A percentile compares a stretch with the other conserved stretches of the same genome.
These are phyloP conservation scores for Triplophysa rosa DNA, from an alignment of 2,113 vertebrate species.

Conservation along the genomic window DNA sequence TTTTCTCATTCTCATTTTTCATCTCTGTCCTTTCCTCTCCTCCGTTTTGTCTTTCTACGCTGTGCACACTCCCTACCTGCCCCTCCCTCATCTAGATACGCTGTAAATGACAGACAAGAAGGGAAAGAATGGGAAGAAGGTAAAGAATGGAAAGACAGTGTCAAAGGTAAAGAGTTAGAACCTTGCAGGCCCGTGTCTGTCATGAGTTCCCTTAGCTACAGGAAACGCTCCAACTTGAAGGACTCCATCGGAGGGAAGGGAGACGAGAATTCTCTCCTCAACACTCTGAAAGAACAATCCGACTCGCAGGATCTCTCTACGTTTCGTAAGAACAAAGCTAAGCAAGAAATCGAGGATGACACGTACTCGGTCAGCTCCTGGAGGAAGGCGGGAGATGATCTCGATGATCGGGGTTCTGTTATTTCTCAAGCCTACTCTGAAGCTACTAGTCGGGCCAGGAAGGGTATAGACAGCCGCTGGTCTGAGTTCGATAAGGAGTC, in stretches of 20 bases:
- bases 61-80: slow-evolving; percentile 21
- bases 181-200: slow-evolving; percentile 79
- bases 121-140: slow-evolving; percentile 72
- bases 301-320: slow-evolving; percentile 77
- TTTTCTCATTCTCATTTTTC: slow-evolving; percentile 52
- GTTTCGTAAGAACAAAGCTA: slow-evolving; percentile 68
- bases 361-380: slow-evolving; percentile 63
- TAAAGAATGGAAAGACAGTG: slow-evolving; percentile 76
- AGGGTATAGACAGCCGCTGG: slow-evolving; percentile 83
- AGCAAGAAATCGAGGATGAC: slow-evolving; percentile 63
- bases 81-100: slow-evolving; percentile 69
- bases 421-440: slow-evolving; percentile 81
- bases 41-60: slow-evolving; percentile 37
- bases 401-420: slow-evolving; percentile 70
- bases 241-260: slow-evolving; percentile 82
- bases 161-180: slow-evolving; percentile 77
- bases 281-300: slow-evolving; percentile 76
- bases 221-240: slow-evolving; percentile 82
- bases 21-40: slow-evolving; percentile 44
- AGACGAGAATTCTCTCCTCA: slow-evolving; percentile 82
- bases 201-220: slow-evolving; percentile 93
- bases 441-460: slow-evolving; percentile 71
- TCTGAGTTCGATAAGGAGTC: slow-evolving; percentile 81
- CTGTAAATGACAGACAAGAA: slow-evolving; percentile 69
- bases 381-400: slow-evolving; percentile 66